These are phyloP conservation scores for Torymus texanus DNA, from an alignment of 2,888 invertebrate species.

Conservation along the genomic window DNA sequence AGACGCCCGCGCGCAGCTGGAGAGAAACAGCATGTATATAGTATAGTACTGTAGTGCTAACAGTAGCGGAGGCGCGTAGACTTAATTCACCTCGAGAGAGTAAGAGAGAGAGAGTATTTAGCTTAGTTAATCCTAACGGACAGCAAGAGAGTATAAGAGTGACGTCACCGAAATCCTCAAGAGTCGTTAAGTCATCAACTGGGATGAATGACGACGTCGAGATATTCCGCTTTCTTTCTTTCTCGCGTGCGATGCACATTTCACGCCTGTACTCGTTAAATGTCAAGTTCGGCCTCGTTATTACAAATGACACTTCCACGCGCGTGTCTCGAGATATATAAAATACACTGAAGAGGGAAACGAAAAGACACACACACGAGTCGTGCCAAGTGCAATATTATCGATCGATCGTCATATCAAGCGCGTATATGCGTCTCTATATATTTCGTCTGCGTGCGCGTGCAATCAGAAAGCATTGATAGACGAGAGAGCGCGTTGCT, in stretches of 20 bases:
- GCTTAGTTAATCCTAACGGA: constrained; percentile 63
- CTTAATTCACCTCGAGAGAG: constrained; percentile 65
- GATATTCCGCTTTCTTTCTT: neutral
- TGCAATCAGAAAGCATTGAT: constrained; percentile 38
- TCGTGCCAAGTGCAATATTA: too few relatives aligned
- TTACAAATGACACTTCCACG: neutral
- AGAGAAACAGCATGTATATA: too few relatives aligned
- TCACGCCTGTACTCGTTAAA: constrained; percentile 8
- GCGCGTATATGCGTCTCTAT: neutral
- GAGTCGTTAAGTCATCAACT: constrained; percentile 5
- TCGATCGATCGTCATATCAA: neutral
- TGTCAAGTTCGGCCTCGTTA: constrained; percentile 43
- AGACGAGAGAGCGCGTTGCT: neutral
- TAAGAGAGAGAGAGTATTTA: constrained; percentile 59
- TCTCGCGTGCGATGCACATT: neutral
- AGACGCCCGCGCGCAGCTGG: too few relatives aligned
- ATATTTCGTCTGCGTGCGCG: constrained; percentile 10
- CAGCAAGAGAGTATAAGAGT: neutral
- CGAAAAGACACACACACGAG: too few relatives aligned
- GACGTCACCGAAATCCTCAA: constrained; percentile 24
- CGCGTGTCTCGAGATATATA: neutral
- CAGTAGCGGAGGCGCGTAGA: constrained; percentile 48
- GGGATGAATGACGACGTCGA: constrained; percentile 12
- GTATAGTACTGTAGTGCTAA: too few relatives aligned
- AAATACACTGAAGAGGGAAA: neutral